Conservation (phyloP, 2,888 invertebrate species). For the Iphiclides podalirius region DNA sequence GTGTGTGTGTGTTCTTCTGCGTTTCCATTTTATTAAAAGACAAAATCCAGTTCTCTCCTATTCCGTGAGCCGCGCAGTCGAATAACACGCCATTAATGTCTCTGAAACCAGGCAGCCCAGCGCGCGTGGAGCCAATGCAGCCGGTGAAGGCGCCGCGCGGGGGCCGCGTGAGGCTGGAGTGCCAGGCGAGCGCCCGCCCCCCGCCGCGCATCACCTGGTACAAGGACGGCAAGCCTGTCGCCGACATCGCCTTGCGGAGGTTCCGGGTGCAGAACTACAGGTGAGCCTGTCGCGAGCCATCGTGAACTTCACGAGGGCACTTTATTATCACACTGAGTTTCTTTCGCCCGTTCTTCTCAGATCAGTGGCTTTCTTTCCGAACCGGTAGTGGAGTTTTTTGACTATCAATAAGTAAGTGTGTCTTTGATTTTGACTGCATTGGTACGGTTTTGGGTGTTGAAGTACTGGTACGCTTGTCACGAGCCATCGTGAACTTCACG, state of each 20-base stretch:
- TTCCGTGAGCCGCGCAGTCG: too few relatives aligned
- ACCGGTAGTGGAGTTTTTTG: too few relatives aligned
- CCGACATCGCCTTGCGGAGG: conserved; percentile 79
- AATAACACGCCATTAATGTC: too few relatives aligned
- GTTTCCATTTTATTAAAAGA: too few relatives aligned
- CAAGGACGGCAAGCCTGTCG: conserved; percentile 84
- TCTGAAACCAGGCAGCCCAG: conserved; percentile 73
- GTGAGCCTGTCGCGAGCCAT: conserved; percentile 46
- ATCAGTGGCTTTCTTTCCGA: too few relatives aligned
- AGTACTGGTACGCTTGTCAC: conserved; percentile 74
- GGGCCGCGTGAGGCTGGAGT: conserved; percentile 83
- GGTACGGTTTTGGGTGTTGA: conserved; percentile 82
- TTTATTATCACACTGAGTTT: too few relatives aligned
- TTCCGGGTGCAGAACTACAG: conserved; percentile 83
- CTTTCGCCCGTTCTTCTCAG: too few relatives aligned
- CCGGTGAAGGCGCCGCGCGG: conserved; percentile 69
- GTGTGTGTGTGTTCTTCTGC: too few relatives aligned
- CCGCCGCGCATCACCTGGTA: conserved; percentile 91
- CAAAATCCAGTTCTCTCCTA: too few relatives aligned
- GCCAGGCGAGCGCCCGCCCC: conserved; percentile 87
- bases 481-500: background rate
- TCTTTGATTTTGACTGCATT: too few relatives aligned
- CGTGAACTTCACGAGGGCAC: too few relatives aligned
- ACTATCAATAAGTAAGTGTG: too few relatives aligned
- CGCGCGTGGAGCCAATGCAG: conserved; percentile 66